A percentile compares a stretch with the other conserved stretches of the same genome.
These are phyloP conservation scores for Diarsia dahlii DNA, from an alignment of 2,888 invertebrate genomes.

Conservation along the genomic window DNA sequence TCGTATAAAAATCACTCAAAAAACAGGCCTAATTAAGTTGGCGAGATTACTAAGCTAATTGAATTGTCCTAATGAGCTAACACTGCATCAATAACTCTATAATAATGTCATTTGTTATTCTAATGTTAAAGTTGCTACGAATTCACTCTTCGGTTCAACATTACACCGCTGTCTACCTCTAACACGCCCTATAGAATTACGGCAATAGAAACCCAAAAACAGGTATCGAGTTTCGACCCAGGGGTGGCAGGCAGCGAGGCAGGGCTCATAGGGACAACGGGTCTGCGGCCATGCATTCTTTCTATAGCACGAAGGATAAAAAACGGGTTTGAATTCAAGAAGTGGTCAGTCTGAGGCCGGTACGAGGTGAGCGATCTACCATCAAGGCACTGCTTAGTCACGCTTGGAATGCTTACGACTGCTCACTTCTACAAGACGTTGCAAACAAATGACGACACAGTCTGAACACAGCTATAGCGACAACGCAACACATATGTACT, in stretches of 20 bases:
- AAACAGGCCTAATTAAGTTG: conserved; percentile 9
- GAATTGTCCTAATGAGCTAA: conserved; percentile 31
- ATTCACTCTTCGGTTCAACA: not conserved
- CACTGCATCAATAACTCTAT: conserved; percentile 16
- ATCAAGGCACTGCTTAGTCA: conserved; percentile 84
- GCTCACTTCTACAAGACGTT: conserved; percentile 76
- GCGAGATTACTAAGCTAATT: not conserved
- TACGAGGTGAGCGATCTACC: conserved; percentile 84
- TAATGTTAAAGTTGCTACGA: conserved; percentile 12
- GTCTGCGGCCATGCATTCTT: conserved; percentile 69
- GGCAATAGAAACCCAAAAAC: conserved; percentile 44
- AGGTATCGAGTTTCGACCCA: conserved; percentile 50
- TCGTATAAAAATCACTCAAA: not conserved
- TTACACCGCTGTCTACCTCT: conserved; percentile 1
- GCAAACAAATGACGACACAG: conserved; percentile 77
- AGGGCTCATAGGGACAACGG: conserved; percentile 46
- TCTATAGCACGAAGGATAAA: conserved; percentile 74
- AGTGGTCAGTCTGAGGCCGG: conserved; percentile 85
- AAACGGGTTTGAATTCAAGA: conserved; percentile 86
- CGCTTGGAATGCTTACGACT: conserved; percentile 85
- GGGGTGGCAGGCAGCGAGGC: conserved; percentile 48
- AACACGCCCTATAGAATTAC: conserved; percentile 26
- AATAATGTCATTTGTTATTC: conserved; percentile 4
- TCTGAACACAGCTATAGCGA: conserved; percentile 56
- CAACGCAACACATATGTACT: conserved; percentile 45